These are phyloP conservation scores for Calyptomena viridis DNA, from an alignment of 2,113 vertebrate species.

Conservation along the genomic window DNA sequence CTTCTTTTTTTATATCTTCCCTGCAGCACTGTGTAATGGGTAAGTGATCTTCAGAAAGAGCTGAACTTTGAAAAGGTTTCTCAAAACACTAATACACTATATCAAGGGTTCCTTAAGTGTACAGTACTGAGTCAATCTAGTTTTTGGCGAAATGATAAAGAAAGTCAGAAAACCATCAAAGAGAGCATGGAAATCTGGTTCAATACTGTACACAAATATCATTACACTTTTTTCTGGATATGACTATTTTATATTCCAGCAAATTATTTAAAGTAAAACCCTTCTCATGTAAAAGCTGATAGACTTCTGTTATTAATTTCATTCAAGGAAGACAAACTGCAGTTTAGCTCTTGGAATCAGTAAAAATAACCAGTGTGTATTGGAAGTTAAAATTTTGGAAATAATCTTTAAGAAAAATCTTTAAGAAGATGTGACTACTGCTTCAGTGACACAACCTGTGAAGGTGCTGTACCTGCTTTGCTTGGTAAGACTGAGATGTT, in stretches of 20 bases:
- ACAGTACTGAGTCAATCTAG: not conserved
- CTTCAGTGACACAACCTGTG: not conserved
- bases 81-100: not conserved
- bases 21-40: not conserved
- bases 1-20: not conserved
- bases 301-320: not conserved
- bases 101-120: not conserved
- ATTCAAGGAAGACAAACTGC: not conserved
- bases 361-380: not conserved
- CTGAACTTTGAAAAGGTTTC: not conserved
- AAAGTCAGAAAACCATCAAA: not conserved
- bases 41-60: not conserved
- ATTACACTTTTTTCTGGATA: not conserved
- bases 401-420: not conserved
- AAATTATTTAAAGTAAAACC: not conserved
- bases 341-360: not conserved
- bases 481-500: slow-evolving; percentile 33
- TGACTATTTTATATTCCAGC: not conserved
- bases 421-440: not conserved
- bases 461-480: slow-evolving; percentile 10
- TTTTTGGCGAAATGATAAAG: not conserved
- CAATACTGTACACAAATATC: not conserved
- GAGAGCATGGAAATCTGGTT: not conserved
- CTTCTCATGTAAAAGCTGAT: not conserved
- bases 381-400: not conserved